phyloP scores from a whole-genome alignment of 2,797 vertebrate genomes.

The Sitta carolinensis region DNA sequence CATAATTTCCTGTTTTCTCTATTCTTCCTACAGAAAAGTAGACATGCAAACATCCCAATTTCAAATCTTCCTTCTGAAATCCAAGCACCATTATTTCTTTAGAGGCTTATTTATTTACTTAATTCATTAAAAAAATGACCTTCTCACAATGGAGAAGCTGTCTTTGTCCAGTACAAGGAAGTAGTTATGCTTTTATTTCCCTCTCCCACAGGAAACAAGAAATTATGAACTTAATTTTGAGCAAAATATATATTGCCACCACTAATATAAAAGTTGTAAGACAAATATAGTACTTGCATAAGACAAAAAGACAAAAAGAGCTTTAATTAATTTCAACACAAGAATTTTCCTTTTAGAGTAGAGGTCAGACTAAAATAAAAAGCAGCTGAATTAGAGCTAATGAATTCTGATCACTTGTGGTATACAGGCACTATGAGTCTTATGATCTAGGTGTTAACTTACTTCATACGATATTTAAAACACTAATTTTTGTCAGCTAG shows the following conservation, averaged over 20 bases:
- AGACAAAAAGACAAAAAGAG: neutral
- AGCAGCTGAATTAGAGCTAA: neutral
- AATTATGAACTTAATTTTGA: neutral
- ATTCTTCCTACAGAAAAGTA: neutral
- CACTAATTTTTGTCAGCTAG: neutral
- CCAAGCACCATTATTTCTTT: neutral
- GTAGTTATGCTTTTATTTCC: neutral
- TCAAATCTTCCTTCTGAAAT: neutral
- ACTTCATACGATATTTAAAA: neutral
- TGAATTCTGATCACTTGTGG: neutral
- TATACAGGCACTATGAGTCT: neutral
- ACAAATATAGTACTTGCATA: neutral
- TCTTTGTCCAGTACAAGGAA: neutral
- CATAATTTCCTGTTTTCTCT: neutral
- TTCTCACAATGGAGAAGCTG: neutral
- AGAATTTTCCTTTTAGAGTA: neutral
- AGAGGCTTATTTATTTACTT: neutral
- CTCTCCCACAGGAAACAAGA: neutral
- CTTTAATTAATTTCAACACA: neutral
- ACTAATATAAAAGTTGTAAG: neutral
- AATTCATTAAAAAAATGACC: neutral
- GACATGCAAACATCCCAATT: neutral
- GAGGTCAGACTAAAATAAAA: neutral
- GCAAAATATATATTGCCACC: neutral
- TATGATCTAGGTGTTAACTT: neutral